Percentiles rank a stretch among this genome's conserved stretches.
Evolutionary conservation across 2,113 vertebrate species (phyloP).

Genomic region (Tupaia chinensis): DNA sequence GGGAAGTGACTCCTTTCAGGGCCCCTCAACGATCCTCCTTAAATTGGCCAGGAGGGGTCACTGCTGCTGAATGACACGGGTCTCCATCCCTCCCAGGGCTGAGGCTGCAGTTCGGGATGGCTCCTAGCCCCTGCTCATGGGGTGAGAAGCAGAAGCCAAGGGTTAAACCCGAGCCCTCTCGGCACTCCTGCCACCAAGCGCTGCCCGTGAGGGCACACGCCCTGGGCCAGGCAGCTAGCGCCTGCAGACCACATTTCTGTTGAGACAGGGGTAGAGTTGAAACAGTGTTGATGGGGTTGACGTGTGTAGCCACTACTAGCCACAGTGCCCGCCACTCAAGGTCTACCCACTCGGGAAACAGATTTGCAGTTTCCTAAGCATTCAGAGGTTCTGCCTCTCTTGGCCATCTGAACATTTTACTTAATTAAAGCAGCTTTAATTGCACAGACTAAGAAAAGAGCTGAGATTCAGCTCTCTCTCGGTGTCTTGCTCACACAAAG

Average conservation of each 20-base stretch:
- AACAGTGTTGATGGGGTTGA: slow-evolving; percentile 68
- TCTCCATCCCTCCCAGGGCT: slow-evolving; percentile 92
- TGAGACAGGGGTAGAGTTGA: slow-evolving; percentile 76
- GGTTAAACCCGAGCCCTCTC: slow-evolving; percentile 88
- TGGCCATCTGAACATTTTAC: not conserved
- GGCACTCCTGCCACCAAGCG: slow-evolving; percentile 78
- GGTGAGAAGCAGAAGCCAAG: slow-evolving; percentile 92
- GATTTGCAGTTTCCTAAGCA: not conserved
- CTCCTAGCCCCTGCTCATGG: slow-evolving; percentile 92
- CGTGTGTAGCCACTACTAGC: not conserved
- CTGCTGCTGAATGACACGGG: slow-evolving; percentile 91
- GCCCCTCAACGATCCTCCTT: slow-evolving; percentile 92
- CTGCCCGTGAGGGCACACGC: slow-evolving; percentile 78
- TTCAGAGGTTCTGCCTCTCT: not conserved
- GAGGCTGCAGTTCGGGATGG: slow-evolving; percentile 90
- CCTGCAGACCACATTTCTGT: slow-evolving; percentile 67
- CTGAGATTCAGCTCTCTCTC: not conserved
- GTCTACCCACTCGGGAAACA: not conserved
- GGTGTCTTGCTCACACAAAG: not conserved
- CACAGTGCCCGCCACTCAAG: not conserved
- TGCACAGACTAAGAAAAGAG: not conserved
- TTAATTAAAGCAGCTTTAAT: not conserved
- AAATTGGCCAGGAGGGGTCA: slow-evolving; percentile 92
- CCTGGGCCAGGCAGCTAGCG: slow-evolving; percentile 73
- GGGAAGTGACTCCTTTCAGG: slow-evolving; percentile 92